These are phyloP conservation scores for Hozukius guyotensis DNA, from an alignment of 2,797 vertebrate genomes.

Conservation along the genomic window DNA sequence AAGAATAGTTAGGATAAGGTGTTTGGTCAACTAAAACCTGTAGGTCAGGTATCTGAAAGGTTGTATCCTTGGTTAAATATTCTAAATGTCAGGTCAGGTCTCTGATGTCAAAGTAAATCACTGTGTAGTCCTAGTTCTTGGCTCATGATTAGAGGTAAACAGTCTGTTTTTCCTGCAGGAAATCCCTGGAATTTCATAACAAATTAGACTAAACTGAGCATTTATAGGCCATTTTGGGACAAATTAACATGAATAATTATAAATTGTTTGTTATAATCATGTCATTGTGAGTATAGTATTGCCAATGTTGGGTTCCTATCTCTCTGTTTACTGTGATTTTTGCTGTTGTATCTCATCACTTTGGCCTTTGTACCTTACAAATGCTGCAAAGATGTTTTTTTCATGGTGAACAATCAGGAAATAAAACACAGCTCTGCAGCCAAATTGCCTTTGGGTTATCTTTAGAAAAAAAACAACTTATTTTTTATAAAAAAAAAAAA, in stretches of 20 bases:
- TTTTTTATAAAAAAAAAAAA: neutral
- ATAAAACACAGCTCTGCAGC: constrained; percentile 5
- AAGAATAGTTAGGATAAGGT: too few species aligned
- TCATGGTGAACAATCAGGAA: constrained; percentile 5
- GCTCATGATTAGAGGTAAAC: neutral
- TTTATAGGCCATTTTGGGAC: neutral
- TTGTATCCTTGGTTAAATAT: neutral
- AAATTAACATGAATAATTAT: neutral
- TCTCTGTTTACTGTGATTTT: neutral
- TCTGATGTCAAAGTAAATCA: neutral
- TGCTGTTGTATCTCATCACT: neutral
- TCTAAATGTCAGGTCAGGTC: neutral
- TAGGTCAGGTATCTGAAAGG: neutral
- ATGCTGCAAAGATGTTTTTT: neutral
- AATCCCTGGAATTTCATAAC: neutral
- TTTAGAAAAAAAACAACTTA: neutral
- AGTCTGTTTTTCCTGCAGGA: neutral
- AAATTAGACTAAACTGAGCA: neutral
- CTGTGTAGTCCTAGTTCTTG: neutral
- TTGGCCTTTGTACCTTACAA: neutral
- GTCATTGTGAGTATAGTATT: neutral
- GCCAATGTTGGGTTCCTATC: neutral
- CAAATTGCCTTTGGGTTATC: constrained; percentile 12
- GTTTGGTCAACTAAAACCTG: neutral
- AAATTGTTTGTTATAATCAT: neutral